A percentile compares a stretch with the other conserved stretches of the same genome.
These are phyloP conservation scores for Corythoichthys haematopterus DNA, from an alignment of 2,113 vertebrate genomes.

Conservation along the genomic window DNA sequence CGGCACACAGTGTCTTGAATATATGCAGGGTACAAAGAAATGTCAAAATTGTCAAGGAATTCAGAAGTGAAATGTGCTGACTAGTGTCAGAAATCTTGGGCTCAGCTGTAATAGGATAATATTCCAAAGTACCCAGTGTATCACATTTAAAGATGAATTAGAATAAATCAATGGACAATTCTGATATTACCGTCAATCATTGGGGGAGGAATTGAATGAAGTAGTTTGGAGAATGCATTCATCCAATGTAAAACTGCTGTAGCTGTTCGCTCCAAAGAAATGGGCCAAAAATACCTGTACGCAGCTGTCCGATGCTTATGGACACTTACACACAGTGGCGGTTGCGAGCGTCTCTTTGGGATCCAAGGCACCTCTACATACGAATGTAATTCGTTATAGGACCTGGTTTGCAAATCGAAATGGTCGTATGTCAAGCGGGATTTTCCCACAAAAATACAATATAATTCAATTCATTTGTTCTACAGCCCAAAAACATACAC, in stretches of 20 bases:
- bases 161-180: not conserved
- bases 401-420: too few relatives aligned
- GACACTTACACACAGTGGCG: not conserved
- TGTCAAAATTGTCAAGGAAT: not conserved
- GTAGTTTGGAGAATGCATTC: not conserved
- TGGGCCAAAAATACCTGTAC: not conserved
- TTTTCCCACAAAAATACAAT: too few relatives aligned
- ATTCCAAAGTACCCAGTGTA: not conserved
- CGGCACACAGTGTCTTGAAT: not conserved
- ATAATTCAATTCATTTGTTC: too few relatives aligned
- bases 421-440: too few relatives aligned
- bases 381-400: too few relatives aligned
- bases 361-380: too few relatives aligned
- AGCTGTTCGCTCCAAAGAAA: not conserved
- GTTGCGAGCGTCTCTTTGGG: too few relatives aligned
- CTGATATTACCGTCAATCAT: not conserved
- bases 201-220: not conserved
- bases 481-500: too few relatives aligned
- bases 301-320: not conserved
- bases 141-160: not conserved
- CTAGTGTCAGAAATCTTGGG: not conserved
- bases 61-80: not conserved
- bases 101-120: not conserved
- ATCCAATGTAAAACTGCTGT: not conserved
- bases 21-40: not conserved